Evolutionary conservation across 1,140 invertebrate genomes (phyloP).

Genomic region (Pachyrhynchus sulphureomaculatus): DNA sequence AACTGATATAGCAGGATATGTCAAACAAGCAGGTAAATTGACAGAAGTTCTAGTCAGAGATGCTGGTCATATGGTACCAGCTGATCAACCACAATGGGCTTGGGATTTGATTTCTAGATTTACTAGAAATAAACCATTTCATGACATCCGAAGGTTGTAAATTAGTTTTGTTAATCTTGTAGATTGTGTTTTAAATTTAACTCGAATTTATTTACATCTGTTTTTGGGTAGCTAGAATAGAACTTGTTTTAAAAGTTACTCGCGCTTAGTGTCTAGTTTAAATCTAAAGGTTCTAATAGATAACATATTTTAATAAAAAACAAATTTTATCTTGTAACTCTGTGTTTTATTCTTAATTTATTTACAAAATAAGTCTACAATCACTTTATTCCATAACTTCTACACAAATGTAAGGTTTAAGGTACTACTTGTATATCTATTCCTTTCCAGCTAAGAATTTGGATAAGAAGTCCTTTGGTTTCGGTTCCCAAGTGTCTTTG

Average conservation of each 20-base stretch:
- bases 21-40: constrained; percentile 68
- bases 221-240: too few relatives aligned
- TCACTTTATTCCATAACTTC: neutral
- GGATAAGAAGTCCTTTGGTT: constrained; percentile 88
- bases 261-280: too few relatives aligned
- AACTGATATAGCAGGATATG: constrained; percentile 71
- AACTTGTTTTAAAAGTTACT: too few relatives aligned
- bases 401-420: neutral
- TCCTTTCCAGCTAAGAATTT: constrained; percentile 66
- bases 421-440: neutral
- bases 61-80: constrained; percentile 80
- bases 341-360: constrained; percentile 3
- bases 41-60: constrained; percentile 75
- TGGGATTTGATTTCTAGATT: constrained; percentile 76
- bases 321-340: neutral
- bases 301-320: too few relatives aligned
- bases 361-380: neutral
- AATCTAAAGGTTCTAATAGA: too few relatives aligned
- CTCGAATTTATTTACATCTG: too few relatives aligned
- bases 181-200: neutral
- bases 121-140: constrained; percentile 59
- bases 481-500: constrained; percentile 78
- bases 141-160: constrained; percentile 12
- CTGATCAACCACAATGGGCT: constrained; percentile 75
- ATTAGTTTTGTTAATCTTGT: neutral